A percentile compares a stretch with the other conserved stretches of the same genome.
These are phyloP conservation scores for Galago senegalensis DNA, from an alignment of 2,797 vertebrate species.

Conservation along the genomic window DNA sequence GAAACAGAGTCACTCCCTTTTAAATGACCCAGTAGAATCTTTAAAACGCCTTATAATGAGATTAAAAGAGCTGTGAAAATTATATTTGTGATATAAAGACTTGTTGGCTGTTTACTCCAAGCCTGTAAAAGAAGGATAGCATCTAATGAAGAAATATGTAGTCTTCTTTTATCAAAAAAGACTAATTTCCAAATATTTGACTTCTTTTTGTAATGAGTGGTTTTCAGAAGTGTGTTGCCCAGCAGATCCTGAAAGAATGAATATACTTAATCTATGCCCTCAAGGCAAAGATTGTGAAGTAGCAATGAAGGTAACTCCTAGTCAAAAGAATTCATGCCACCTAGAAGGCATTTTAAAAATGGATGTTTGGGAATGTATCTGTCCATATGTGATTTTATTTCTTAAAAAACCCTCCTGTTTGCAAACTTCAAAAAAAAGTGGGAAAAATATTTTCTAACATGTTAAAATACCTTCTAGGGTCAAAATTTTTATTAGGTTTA, in stretches of 20 bases:
- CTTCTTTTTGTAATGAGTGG: background rate
- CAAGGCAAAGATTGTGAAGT: conserved; percentile 19
- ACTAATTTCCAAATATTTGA: background rate
- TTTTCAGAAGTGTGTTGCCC: conserved; percentile 19
- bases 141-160: background rate
- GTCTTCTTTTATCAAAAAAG: conserved; percentile 8
- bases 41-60: background rate
- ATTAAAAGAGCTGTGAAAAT: background rate
- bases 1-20: background rate
- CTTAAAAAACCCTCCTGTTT: background rate
- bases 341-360: conserved; percentile 19
- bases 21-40: background rate
- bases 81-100: background rate
- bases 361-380: conserved; percentile 18
- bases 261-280: background rate
- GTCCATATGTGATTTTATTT: background rate
- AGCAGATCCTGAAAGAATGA: background rate
- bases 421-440: background rate
- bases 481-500: conserved; percentile 2
- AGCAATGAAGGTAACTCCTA: background rate
- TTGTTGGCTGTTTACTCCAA: conserved; percentile 41
- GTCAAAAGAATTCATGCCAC: conserved; percentile 9
- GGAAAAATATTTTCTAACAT: background rate
- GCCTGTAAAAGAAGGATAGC: background rate
- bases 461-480: conserved; percentile 32